Evolutionary conservation across 2,888 invertebrate species (phyloP).

Genomic region (Euproctis similis): DNA sequence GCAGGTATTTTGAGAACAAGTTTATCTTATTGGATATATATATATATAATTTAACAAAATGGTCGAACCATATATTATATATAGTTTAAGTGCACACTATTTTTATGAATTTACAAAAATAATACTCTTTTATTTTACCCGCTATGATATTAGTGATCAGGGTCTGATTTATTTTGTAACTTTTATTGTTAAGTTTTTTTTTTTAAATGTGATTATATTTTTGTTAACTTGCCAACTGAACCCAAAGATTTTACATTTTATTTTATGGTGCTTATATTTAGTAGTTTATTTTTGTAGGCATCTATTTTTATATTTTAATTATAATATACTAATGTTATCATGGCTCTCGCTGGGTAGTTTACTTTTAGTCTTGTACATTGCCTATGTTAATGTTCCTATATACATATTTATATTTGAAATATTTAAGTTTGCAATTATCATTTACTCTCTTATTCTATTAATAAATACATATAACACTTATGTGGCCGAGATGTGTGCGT

Average conservation of each 20-base stretch:
- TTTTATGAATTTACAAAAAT: conserved; percentile 21
- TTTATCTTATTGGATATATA: too few species aligned
- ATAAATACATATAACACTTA: too few species aligned
- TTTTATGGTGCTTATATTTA: conserved; percentile 35
- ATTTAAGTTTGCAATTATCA: too few species aligned
- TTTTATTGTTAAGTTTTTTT: conserved; percentile 45
- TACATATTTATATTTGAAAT: too few species aligned
- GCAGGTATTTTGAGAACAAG: not conserved
- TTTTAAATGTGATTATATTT: conserved; percentile 39
- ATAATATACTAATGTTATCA: not conserved
- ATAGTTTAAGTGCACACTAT: conserved; percentile 5
- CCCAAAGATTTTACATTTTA: conserved; percentile 61
- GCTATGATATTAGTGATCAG: conserved; percentile 46
- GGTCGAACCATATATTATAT: conserved; percentile 12
- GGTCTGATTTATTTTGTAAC: conserved; percentile 41
- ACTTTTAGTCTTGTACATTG: too few species aligned
- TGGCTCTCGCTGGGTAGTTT: conserved; percentile 2
- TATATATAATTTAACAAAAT: too few species aligned
- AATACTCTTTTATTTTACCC: conserved; percentile 33
- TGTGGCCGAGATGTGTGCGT: too few species aligned
- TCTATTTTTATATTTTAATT: too few species aligned
- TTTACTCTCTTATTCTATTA: too few species aligned
- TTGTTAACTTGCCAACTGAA: conserved; percentile 54
- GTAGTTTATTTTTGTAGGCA: conserved; percentile 8
- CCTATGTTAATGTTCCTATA: too few species aligned